These are phyloP conservation scores for Calephelis nemesis DNA, from an alignment of 1,140 invertebrate species.

Conservation along the genomic window DNA sequence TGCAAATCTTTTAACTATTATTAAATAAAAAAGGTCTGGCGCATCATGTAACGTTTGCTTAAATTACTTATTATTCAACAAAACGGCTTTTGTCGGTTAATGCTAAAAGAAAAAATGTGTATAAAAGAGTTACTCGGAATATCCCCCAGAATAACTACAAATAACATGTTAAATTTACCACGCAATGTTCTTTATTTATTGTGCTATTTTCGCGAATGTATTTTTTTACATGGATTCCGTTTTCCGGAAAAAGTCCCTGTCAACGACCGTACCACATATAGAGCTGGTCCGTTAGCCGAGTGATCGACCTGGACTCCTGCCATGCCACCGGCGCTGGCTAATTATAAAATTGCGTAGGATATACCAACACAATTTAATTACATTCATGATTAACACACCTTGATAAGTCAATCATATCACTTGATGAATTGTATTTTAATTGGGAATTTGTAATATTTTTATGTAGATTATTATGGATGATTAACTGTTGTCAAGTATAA, in stretches of 20 bases:
- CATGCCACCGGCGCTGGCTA: slow-evolving; percentile 55
- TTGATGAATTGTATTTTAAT: slow-evolving; percentile 7
- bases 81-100: too few species aligned
- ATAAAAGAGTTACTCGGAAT: too few species aligned
- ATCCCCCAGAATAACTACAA: too few species aligned
- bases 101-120: too few species aligned
- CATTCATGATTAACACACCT: slow-evolving; percentile 44
- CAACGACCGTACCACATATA: slow-evolving; percentile 70
- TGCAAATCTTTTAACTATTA: too few species aligned
- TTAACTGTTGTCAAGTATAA: too few species aligned
- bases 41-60: too few species aligned
- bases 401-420: neutral
- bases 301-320: slow-evolving; percentile 74
- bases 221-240: slow-evolving; percentile 40
- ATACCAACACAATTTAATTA: slow-evolving; percentile 50
- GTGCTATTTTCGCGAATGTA: slow-evolving; percentile 11
- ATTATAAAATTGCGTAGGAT: slow-evolving; percentile 62
- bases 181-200: neutral
- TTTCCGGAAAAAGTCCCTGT: slow-evolving; percentile 65
- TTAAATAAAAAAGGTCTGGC: too few species aligned
- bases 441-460: too few species aligned
- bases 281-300: slow-evolving; percentile 68
- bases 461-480: neutral
- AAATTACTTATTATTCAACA: too few species aligned
- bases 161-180: neutral